Evolutionary conservation across 2,888 invertebrate species (phyloP).

Genomic region (Gasteruption jaculator): DNA sequence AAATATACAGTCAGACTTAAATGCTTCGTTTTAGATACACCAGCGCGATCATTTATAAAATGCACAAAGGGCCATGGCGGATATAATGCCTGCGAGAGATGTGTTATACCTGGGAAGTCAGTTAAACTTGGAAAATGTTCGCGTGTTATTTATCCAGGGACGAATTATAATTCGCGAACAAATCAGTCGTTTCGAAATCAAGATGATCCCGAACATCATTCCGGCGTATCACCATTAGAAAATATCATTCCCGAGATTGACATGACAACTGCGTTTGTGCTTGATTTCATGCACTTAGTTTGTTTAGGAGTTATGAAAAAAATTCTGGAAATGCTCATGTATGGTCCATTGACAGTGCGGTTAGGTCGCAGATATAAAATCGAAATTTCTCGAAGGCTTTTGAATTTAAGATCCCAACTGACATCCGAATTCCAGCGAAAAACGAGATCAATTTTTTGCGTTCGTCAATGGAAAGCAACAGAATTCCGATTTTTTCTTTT

Average conservation of each 20-base stretch:
- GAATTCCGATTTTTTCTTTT: constrained; percentile 6
- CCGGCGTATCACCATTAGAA: constrained; percentile 7
- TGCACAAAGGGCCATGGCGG: constrained; percentile 14
- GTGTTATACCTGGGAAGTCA: constrained; percentile 3
- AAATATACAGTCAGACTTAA: constrained; percentile 14
- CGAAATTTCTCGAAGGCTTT: constrained; percentile 1
- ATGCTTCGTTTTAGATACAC: constrained; percentile 20
- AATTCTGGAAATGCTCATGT: constrained; percentile 11
- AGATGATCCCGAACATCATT: constrained; percentile 8
- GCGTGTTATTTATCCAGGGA: constrained; percentile 1
- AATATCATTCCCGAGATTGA: constrained; percentile 6
- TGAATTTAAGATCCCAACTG: constrained; percentile 3
- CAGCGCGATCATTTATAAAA: constrained; percentile 13
- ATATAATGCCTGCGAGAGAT: constrained; percentile 6
- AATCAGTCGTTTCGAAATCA: constrained; percentile 6
- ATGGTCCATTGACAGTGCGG: not conserved
- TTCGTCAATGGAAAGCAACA: constrained; percentile 9
- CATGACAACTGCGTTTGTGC: constrained; percentile 14
- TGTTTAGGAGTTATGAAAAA: constrained; percentile 12
- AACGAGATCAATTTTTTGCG: not conserved
- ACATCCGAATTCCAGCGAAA: constrained; percentile 14
- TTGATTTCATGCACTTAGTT: constrained; percentile 18
- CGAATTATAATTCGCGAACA: constrained; percentile 8
- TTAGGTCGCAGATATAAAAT: not conserved
- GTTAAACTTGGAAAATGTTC: constrained; percentile 8